These are phyloP conservation scores for Conger conger DNA, from an alignment of 2,113 vertebrate species.

Conservation along the genomic window DNA sequence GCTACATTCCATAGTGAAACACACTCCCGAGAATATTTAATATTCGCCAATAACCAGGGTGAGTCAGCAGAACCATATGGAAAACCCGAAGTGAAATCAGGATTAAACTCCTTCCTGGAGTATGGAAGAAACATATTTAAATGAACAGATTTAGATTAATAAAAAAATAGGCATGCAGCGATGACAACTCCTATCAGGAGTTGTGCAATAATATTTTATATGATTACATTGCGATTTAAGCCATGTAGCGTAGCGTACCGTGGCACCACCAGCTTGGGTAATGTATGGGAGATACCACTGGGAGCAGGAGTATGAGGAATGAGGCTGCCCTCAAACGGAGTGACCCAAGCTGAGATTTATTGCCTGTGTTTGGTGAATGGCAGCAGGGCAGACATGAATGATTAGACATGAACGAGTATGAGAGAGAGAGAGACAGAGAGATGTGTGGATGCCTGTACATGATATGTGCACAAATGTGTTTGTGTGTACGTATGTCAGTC, in stretches of 20 bases:
- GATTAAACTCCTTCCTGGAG: not conserved
- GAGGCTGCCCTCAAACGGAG: constrained; percentile 5
- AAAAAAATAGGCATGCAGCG: not conserved
- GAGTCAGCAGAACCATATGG: not conserved
- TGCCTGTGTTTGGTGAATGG: constrained; percentile 27
- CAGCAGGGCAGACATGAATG: constrained; percentile 27
- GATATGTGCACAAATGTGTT: not conserved
- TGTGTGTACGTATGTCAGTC: not conserved
- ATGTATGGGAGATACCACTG: constrained; percentile 28
- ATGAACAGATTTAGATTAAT: too few relatives aligned
- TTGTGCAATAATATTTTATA: constrained; percentile 16
- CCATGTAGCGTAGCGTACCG: constrained; percentile 3
- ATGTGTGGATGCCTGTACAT: not conserved
- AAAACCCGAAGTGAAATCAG: not conserved
- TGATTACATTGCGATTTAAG: constrained; percentile 9
- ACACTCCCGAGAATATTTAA: too few relatives aligned
- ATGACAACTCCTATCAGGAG: not conserved
- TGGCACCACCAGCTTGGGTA: constrained; percentile 15
- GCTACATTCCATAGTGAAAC: too few relatives aligned
- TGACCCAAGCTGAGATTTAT: constrained; percentile 38
- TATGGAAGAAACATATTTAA: not conserved
- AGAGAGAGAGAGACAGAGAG: too few relatives aligned
- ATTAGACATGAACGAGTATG: constrained; percentile 22
- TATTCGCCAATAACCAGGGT: too few relatives aligned
- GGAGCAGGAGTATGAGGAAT: constrained; percentile 35